Evolutionary conservation across 2,888 invertebrate species (phyloP), one percentile per base, ranked within the genome.

Genomic region (Sarcophaga subvicina): DNA sequence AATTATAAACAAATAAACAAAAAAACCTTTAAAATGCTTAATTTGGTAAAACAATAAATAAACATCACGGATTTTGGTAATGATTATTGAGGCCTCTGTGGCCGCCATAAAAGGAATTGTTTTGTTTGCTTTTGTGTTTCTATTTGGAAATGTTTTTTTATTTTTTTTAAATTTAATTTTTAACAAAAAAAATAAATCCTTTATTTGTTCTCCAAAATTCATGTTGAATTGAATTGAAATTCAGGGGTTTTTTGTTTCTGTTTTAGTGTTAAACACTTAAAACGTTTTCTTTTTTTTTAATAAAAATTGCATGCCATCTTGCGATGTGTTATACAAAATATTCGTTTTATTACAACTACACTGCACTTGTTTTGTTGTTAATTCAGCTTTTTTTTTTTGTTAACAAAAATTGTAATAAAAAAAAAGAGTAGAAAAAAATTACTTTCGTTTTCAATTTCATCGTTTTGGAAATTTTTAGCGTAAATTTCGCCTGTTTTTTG

Each of bases 371-470:
- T 81, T 79, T 37, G 64, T 75, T 86, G 83, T 86, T 73, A 83
- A 84, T 78, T 73, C 63, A 69, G 10, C 62, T n/a, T 78, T 45
- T 60, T 47, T n/a, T 45, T 60, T 45, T 25, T 47, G 14, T 62
- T 20, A 37, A 37, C 37, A 37, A 37, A 6, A 37, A 10, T 37
- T 37, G 25, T n/a, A 45, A 66, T 20, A 54, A 79, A 71, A 67
- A 69, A 79, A 71, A 67, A 69, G 0, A 0, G 0, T 0, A 3
- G 2, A 37, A 37, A 37, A 37, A 37, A 37, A 10, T 37, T 37
- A 79, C 77, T 83, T 83, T 86, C 80, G 80, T 84, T 83, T 80
- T 86, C 69, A 72, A 77, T 80, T 78, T 75, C 86, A 81, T 59
- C 60, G 71, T 69, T 78, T 81, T 73, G 67, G 80, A 73, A 82